These are phyloP conservation scores for Triplophysa rosa DNA, from an alignment of 2,113 vertebrate species.

Conservation along the genomic window DNA sequence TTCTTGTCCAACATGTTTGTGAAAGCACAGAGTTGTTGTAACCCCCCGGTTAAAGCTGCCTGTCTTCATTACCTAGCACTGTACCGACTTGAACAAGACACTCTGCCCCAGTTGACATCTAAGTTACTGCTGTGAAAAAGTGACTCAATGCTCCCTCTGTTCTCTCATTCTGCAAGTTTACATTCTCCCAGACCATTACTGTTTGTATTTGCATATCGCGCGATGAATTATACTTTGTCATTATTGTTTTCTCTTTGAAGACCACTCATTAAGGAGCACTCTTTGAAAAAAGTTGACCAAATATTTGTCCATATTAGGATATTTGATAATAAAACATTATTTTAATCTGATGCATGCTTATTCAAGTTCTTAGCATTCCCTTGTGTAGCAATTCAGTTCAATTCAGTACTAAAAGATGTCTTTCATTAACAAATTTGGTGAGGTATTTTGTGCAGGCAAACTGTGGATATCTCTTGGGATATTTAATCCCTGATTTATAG, in stretches of 20 bases:
- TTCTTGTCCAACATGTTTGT: too few species aligned
- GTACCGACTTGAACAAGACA: too few species aligned
- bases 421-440: slow-evolving; percentile 26
- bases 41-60: too few species aligned
- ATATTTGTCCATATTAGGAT: background rate
- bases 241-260: background rate
- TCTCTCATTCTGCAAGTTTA: too few species aligned
- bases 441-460: slow-evolving; percentile 10
- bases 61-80: too few species aligned
- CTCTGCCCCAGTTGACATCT: too few species aligned
- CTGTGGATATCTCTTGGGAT: slow-evolving; percentile 25
- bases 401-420: background rate
- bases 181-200: background rate
- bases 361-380: background rate
- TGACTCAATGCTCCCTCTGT: too few species aligned
- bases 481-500: background rate
- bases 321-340: too few species aligned
- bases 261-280: background rate
- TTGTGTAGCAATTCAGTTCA: background rate
- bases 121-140: too few species aligned
- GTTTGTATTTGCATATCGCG: background rate
- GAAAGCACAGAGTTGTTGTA: too few species aligned
- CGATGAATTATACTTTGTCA: background rate
- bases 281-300: slow-evolving; percentile 15
- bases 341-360: background rate